phyloP scores from a whole-genome alignment of 2,113 vertebrate genomes.

The Hemiscyllium ocellatum region DNA sequence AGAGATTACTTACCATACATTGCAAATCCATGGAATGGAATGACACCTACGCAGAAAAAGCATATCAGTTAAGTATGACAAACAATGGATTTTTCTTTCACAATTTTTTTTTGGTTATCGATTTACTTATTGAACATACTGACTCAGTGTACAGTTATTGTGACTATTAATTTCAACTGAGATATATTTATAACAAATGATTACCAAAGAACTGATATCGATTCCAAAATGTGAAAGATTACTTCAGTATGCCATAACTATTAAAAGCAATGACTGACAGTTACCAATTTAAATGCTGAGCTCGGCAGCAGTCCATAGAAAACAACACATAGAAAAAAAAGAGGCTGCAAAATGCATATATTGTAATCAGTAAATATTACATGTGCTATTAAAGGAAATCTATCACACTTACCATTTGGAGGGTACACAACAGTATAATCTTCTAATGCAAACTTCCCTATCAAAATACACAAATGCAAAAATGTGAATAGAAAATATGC shows the following conservation, averaged over 20 bases:
- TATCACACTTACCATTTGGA: constrained; percentile 78
- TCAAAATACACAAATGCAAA: constrained; percentile 38
- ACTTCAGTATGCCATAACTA: not conserved
- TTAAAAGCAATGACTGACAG: not conserved
- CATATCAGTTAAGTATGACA: constrained; percentile 6
- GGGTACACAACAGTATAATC: constrained; percentile 86
- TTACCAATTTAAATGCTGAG: not conserved
- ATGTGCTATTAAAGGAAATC: constrained; percentile 58
- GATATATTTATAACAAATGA: not conserved
- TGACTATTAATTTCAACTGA: not conserved
- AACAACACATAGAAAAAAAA: not conserved
- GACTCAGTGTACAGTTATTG: not conserved
- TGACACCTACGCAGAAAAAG: constrained; percentile 67
- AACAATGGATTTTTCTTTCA: not conserved
- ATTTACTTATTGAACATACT: not conserved
- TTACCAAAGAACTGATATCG: not conserved
- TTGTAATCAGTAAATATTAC: constrained; percentile 39
- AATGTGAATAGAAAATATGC: not conserved
- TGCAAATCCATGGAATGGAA: constrained; percentile 95
- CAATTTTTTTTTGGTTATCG: not conserved
- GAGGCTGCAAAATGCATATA: not conserved
- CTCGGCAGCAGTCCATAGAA: not conserved
- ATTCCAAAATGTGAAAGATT: not conserved
- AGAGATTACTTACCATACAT: constrained; percentile 86
- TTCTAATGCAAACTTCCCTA: constrained; percentile 77